A percentile compares a stretch with the other conserved stretches of the same genome.
Evolutionary conservation across 2,113 vertebrate genomes (phyloP).

Genomic region (Otocyon megalotis): DNA sequence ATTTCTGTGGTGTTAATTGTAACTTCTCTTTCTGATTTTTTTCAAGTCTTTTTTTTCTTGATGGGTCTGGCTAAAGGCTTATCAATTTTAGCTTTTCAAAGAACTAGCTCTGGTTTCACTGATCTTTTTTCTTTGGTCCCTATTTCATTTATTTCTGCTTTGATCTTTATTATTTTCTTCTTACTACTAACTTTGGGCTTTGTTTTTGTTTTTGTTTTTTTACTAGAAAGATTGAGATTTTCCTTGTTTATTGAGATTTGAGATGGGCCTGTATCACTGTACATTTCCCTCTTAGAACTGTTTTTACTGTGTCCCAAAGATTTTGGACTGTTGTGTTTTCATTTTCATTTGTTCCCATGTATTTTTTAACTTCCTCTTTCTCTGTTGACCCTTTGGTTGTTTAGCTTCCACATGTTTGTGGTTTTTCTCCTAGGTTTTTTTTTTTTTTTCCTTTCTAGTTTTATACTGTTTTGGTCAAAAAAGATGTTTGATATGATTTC

Average conservation of each 20-base stretch:
- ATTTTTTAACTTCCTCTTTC: not conserved
- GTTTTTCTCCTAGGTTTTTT: not conserved
- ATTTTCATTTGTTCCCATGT: not conserved
- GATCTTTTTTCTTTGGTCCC: not conserved
- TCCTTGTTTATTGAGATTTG: not conserved
- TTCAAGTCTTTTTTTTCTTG: not conserved
- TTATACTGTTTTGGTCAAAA: not conserved
- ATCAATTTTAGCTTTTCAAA: not conserved
- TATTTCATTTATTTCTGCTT: not conserved
- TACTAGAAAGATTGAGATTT: not conserved
- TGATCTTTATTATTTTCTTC: not conserved
- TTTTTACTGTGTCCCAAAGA: not conserved
- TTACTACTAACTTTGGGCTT: not conserved
- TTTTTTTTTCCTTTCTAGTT: not conserved
- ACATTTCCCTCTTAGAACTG: not conserved
- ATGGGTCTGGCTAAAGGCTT: not conserved
- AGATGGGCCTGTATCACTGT: not conserved
- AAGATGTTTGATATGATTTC: not conserved
- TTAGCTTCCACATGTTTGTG: not conserved
- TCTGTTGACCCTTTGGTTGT: not conserved
- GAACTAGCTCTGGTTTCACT: not conserved
- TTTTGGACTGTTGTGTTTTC: not conserved
- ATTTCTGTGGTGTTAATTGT: not conserved
- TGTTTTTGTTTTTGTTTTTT: not conserved
- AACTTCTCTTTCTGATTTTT: not conserved